A percentile compares a stretch with the other conserved stretches of the same genome.
These are phyloP conservation scores for Allolobophora icterica DNA, from an alignment of 2,888 invertebrate genomes.

Conservation along the genomic window DNA sequence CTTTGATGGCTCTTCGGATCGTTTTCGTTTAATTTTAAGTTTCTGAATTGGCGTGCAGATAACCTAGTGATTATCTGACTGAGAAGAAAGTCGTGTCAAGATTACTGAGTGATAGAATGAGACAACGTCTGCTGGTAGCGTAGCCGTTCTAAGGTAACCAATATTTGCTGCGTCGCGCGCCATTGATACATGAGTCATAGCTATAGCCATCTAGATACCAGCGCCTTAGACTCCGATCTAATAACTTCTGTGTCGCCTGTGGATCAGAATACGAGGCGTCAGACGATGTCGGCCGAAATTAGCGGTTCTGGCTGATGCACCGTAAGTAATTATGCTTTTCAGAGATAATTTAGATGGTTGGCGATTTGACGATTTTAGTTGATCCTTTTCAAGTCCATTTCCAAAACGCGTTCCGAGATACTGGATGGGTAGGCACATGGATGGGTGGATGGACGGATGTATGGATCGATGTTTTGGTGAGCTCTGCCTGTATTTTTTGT, in stretches of 20 bases:
- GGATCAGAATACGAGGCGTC: neutral
- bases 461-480: neutral
- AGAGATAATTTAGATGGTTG: neutral
- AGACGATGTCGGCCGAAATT: neutral
- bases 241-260: neutral
- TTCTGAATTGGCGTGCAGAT: neutral
- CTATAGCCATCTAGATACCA: neutral
- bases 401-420: neutral
- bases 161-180: neutral
- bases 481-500: neutral
- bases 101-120: neutral
- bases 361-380: neutral
- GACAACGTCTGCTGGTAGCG: conserved; percentile 8
- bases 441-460: too few species aligned
- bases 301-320: neutral
- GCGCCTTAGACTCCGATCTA: neutral
- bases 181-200: conserved; percentile 12
- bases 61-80: neutral
- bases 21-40: neutral
- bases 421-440: neutral
- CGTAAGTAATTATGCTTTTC: neutral
- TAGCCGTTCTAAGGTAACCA: neutral
- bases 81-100: neutral
- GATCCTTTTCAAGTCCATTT: neutral
- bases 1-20: neutral